phyloP scores from a whole-genome alignment of 2,113 vertebrate species.

The Mystacornis crossleyi region DNA sequence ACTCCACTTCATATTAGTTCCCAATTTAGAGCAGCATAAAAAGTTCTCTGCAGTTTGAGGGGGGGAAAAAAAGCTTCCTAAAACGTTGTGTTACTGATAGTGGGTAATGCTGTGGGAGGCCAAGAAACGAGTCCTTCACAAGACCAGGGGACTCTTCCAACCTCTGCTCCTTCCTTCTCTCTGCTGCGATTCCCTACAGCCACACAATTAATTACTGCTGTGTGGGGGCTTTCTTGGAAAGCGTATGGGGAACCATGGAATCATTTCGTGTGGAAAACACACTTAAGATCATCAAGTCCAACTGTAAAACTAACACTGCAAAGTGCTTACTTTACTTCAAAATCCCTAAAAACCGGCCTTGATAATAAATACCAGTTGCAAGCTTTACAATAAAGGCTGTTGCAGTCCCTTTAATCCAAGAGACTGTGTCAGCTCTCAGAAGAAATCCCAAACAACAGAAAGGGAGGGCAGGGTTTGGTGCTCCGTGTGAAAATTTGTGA shows the following conservation, averaged over 20 bases:
- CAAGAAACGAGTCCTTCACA: neutral
- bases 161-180: neutral
- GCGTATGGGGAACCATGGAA: neutral
- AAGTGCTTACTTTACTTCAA: neutral
- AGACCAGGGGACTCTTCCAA: neutral
- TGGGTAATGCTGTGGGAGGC: too few relatives aligned
- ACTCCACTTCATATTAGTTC: neutral
- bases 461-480: neutral
- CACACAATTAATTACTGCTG: neutral
- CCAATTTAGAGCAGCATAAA: constrained; percentile 3
- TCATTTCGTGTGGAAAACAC: neutral
- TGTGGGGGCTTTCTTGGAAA: neutral
- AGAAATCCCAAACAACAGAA: neutral
- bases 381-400: neutral
- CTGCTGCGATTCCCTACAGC: neutral
- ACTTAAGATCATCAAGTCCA: neutral
- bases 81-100: neutral
- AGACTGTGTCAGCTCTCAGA: neutral
- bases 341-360: neutral
- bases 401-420: neutral
- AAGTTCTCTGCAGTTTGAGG: neutral
- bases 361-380: neutral
- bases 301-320: neutral
- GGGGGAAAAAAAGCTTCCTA: neutral
- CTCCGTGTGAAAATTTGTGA: neutral